Evolutionary conservation across 2,888 invertebrate species (phyloP).

Genomic region (Trissonchulus sp.): DNA sequence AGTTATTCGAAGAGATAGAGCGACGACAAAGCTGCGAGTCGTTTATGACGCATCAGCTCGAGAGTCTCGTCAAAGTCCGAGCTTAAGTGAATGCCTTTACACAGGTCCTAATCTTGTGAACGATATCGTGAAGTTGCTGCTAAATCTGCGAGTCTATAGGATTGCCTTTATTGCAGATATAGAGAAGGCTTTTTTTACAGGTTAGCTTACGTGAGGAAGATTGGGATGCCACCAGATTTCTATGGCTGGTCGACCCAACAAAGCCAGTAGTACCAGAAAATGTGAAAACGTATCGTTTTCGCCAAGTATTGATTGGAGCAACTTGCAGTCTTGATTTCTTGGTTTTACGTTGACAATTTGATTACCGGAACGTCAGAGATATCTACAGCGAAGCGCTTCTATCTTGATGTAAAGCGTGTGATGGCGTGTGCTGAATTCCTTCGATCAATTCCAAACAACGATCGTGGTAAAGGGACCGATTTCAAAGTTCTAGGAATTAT

Average conservation of each 20-base stretch:
- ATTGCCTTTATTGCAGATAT: conserved; percentile 36
- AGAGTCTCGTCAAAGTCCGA: background rate
- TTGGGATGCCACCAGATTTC: conserved; percentile 33
- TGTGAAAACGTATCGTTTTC: conserved; percentile 35
- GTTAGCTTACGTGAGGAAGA: conserved; percentile 35
- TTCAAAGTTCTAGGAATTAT: too few relatives aligned
- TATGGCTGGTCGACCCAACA: conserved; percentile 32
- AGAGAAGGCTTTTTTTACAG: conserved; percentile 13
- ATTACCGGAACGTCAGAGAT: too few relatives aligned
- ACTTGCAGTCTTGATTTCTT: too few relatives aligned
- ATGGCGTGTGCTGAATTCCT: too few relatives aligned
- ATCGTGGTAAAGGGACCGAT: too few relatives aligned
- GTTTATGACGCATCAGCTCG: conserved; percentile 17
- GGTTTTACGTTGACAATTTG: too few relatives aligned
- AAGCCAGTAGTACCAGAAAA: conserved; percentile 9
- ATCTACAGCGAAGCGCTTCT: too few relatives aligned
- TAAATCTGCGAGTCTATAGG: conserved; percentile 33
- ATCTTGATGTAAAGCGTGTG: too few relatives aligned
- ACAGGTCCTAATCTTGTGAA: conserved; percentile 33
- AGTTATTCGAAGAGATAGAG: background rate
- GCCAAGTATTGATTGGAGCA: too few relatives aligned
- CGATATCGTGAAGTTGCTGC: conserved; percentile 32
- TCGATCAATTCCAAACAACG: too few relatives aligned
- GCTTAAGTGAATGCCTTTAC: conserved; percentile 38
- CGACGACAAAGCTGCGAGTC: conserved; percentile 9